A percentile compares a stretch with the other conserved stretches of the same genome.
These are phyloP conservation scores for Mungos mungo DNA, from an alignment of 2,113 vertebrate genomes.

Conservation along the genomic window DNA sequence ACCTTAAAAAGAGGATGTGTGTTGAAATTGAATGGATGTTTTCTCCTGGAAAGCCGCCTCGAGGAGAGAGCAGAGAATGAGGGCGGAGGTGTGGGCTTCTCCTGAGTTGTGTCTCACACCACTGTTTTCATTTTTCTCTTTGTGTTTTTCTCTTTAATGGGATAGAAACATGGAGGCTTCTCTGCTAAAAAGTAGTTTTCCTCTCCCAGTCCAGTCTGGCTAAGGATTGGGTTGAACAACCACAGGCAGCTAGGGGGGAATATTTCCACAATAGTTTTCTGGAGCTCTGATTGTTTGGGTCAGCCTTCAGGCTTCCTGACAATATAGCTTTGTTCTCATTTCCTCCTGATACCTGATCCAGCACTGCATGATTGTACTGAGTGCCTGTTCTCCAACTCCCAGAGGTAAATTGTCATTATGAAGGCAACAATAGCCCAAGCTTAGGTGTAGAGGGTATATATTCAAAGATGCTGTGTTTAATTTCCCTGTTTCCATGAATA, in stretches of 20 bases:
- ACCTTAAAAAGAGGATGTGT: neutral
- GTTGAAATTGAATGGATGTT: neutral
- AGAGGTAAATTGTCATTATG: constrained; percentile 64
- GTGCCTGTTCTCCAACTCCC: neutral
- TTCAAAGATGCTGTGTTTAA: constrained; percentile 64
- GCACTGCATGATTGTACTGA: neutral
- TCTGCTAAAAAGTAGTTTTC: neutral
- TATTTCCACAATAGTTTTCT: constrained; percentile 35
- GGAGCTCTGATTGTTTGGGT: constrained; percentile 46
- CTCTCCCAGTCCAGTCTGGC: neutral
- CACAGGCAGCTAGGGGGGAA: neutral
- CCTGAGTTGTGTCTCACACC: neutral
- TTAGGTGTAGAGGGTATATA: neutral
- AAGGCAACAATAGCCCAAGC: constrained; percentile 65
- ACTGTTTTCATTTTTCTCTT: neutral
- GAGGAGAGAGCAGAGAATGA: neutral
- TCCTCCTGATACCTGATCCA: constrained; percentile 53
- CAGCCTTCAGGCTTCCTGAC: constrained; percentile 44
- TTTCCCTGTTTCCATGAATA: constrained; percentile 75
- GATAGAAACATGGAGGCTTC: neutral
- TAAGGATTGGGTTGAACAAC: neutral
- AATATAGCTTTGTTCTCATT: constrained; percentile 58
- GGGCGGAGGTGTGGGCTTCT: neutral
- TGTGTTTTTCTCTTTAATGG: neutral
- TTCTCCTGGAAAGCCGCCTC: neutral